Evolutionary conservation across 1,140 invertebrate species (phyloP), one percentile per base, ranked within the genome.

Genomic region (Periplaneta americana): DNA sequence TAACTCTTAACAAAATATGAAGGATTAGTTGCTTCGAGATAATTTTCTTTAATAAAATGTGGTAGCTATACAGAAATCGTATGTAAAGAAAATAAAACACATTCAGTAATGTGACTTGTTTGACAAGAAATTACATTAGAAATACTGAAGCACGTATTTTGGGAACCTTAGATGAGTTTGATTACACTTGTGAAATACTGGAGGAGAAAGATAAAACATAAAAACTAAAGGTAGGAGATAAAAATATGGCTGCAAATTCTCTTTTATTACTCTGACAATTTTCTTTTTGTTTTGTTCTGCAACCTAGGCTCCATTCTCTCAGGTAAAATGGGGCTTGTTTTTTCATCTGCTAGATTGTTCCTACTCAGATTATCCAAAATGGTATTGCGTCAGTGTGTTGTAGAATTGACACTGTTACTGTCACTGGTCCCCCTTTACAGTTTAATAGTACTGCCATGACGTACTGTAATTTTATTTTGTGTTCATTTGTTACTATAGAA

Each of bases 271-370:
- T 78, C 35, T 78, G 76, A 78, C 76, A 39, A 66, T 78, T 36
- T 78, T 86, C 84, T 83, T 83, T n/a, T 85, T 85, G 84, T 85
- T 87, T 85, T 88, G 76, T 89, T 88, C 88, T 89, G 91, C 91
- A 90, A 91, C 90, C 90, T 91, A 93, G 92, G 92, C 92, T 92
- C 92, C 89, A 92, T 93, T 90, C 89, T 93, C 89, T 92, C 92
- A 93, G 92, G 92, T 93, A 93, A 93, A 88, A 89, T 85, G 84
- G 82, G 83, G 76, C 76, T 78, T 77, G 76, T 77, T 78, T 28
- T 78, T 36, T 78, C 34, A 36, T 78, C 36, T 78, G 76, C 76
- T 78, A 78, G 34, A 66, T 66, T 66, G 48, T 66, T 28, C 48
- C 48, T 28, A n/a, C 22, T 66, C 48, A 66, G n/a, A 66, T n/a